phyloP scores from a whole-genome alignment of 2,888 invertebrate species.

The Gastracanthus pulcherrimus region DNA sequence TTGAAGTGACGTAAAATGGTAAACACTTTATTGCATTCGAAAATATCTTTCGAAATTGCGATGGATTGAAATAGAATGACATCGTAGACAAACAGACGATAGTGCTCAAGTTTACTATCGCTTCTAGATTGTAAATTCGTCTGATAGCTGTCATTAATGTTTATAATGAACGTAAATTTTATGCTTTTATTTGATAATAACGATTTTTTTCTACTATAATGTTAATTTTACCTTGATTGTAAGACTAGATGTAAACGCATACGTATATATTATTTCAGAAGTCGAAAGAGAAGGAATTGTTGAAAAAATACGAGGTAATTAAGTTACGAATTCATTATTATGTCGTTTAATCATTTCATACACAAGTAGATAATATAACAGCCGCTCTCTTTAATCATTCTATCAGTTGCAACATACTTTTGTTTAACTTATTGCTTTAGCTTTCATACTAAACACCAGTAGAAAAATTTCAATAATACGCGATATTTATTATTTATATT shows the following conservation, averaged over 20 bases:
- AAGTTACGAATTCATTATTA: neutral
- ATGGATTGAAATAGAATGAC: neutral
- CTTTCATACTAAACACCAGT: neutral
- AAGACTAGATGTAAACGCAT: neutral
- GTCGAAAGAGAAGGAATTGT: conserved; percentile 50
- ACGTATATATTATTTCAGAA: conserved; percentile 13
- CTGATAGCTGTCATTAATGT: too few species aligned
- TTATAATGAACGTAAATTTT: too few species aligned
- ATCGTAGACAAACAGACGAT: neutral
- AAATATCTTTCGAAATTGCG: neutral
- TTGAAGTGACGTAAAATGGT: neutral
- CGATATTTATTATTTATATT: too few species aligned
- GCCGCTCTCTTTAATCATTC: neutral
- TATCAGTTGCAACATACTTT: neutral
- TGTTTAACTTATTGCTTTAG: neutral
- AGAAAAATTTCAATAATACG: too few species aligned
- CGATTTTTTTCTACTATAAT: too few species aligned
- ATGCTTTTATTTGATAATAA: too few species aligned
- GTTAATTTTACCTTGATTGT: too few species aligned
- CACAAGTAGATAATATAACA: neutral
- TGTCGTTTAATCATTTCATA: neutral
- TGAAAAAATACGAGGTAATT: conserved; percentile 54
- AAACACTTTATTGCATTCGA: neutral
- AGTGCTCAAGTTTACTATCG: neutral
- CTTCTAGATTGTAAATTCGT: too few species aligned